These are phyloP conservation scores for Spodoptera frugiperda DNA, from an alignment of 1,140 invertebrate genomes.

Conservation along the genomic window DNA sequence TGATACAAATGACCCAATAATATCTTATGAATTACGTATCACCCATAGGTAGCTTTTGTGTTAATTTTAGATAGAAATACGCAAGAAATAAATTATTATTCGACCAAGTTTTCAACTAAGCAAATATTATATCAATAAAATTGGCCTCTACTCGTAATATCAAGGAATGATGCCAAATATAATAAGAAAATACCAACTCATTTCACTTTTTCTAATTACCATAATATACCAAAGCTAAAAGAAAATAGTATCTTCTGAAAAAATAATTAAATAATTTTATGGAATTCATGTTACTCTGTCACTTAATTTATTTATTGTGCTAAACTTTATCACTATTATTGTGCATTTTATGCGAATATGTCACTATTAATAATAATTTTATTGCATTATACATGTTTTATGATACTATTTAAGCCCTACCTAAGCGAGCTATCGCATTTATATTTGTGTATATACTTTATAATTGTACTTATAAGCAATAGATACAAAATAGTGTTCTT, in stretches of 20 bases:
- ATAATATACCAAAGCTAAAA: neutral
- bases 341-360: slow-evolving; percentile 40
- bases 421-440: neutral
- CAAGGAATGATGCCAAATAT: too few relatives aligned
- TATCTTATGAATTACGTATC: too few relatives aligned
- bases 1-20: too few relatives aligned
- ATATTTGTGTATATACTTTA: too few relatives aligned
- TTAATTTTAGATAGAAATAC: too few relatives aligned
- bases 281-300: slow-evolving; percentile 37
- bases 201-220: too few relatives aligned
- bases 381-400: slow-evolving; percentile 10
- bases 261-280: slow-evolving; percentile 3
- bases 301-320: slow-evolving; percentile 20
- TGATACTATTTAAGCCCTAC: slow-evolving; percentile 10
- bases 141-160: too few relatives aligned
- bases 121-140: too few relatives aligned
- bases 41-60: too few relatives aligned
- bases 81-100: neutral
- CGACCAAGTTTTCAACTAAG: too few relatives aligned
- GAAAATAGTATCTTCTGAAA: neutral
- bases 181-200: too few relatives aligned
- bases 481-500: slow-evolving; percentile 35
- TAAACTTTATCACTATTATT: slow-evolving; percentile 6
- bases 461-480: slow-evolving; percentile 13
- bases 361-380: slow-evolving; percentile 4